A percentile compares a stretch with the other conserved stretches of the same genome.
phyloP scores from a whole-genome alignment of 2,797 vertebrate species.

The Ammospiza maritima region DNA sequence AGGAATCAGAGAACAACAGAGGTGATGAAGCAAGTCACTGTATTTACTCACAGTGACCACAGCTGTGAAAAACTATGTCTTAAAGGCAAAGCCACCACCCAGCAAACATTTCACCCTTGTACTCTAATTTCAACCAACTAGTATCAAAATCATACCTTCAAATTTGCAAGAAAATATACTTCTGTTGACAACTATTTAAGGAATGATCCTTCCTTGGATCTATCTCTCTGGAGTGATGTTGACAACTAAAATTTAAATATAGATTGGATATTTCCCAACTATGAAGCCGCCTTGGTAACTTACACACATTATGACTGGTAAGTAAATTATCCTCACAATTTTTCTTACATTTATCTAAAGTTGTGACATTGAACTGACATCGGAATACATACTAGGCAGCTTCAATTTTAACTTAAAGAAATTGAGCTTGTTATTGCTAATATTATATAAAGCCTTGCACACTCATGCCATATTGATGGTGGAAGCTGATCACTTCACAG shows the following conservation, averaged over 20 bases:
- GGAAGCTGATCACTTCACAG: background rate
- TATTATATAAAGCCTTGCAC: background rate
- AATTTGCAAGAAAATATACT: background rate
- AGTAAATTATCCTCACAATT: background rate
- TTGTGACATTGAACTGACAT: background rate
- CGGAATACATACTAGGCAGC: background rate
- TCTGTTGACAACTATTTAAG: background rate
- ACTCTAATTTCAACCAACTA: background rate
- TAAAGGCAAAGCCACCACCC: background rate
- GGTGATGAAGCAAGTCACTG: background rate
- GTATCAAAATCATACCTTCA: background rate
- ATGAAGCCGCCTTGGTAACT: background rate
- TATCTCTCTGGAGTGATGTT: background rate
- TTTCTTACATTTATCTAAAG: background rate
- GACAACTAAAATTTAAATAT: background rate
- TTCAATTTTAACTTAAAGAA: background rate
- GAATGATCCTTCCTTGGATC: background rate
- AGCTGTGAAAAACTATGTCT: background rate
- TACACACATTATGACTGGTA: background rate
- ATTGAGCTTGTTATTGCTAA: background rate
- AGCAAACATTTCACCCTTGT: background rate
- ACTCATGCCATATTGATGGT: background rate
- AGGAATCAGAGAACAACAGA: background rate
- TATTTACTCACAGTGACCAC: background rate
- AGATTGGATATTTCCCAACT: background rate